Evolutionary conservation across 2,888 invertebrate genomes (phyloP).

Genomic region (Apotomis turbidana): DNA sequence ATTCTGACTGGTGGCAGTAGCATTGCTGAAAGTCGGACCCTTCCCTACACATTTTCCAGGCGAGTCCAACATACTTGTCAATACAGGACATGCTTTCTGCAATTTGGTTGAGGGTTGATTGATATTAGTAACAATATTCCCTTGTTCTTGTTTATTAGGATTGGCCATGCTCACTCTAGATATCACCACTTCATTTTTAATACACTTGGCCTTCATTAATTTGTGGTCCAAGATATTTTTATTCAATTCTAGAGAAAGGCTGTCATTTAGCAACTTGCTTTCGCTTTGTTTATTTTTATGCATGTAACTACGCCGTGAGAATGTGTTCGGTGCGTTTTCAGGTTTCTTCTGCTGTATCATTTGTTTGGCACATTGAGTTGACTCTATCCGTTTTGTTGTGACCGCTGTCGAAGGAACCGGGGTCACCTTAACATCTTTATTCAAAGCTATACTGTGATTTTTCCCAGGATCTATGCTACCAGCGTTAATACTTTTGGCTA

Average conservation of each 20-base stretch:
- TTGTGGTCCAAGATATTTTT: conserved; percentile 26
- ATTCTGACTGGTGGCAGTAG: background rate
- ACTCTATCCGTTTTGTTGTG: conserved; percentile 10
- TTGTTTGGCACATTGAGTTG: conserved; percentile 63
- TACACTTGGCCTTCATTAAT: conserved; percentile 26
- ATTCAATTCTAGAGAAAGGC: conserved; percentile 31
- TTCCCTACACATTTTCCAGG: background rate
- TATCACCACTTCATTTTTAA: conserved; percentile 33
- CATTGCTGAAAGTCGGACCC: background rate
- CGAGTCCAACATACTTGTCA: conserved; percentile 31
- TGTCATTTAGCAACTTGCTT: conserved; percentile 52
- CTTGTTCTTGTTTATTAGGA: background rate
- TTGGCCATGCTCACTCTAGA: conserved; percentile 20
- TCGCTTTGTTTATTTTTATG: conserved; percentile 71
- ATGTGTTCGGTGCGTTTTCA: conserved; percentile 70
- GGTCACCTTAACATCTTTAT: conserved; percentile 48
- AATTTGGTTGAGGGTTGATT: background rate
- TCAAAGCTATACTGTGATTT: conserved; percentile 22
- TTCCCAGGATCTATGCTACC: conserved; percentile 50
- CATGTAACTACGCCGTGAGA: conserved; percentile 73
- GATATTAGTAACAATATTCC: background rate
- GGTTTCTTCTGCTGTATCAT: conserved; percentile 58
- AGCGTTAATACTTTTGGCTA: conserved; percentile 61
- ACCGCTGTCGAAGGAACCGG: conserved; percentile 43
- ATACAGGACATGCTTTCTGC: conserved; percentile 17